Evolutionary conservation across 2,113 vertebrate genomes (phyloP), one percentile per base, ranked within the genome.

Genomic region (Geococcyx californianus): DNA sequence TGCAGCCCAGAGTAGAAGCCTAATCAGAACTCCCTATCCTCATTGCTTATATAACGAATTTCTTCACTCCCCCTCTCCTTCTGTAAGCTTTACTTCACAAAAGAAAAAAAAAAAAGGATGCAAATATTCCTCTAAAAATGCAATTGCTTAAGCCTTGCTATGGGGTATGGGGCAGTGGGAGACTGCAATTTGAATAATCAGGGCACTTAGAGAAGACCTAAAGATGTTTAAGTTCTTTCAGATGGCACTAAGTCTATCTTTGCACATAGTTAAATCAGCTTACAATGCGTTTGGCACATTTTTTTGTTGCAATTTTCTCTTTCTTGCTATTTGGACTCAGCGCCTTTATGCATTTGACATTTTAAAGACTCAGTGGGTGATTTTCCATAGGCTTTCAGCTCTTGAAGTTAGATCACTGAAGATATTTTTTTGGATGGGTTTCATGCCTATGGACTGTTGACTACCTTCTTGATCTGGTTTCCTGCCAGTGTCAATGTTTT

Each of bases 381-480:
- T 95, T 98, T 98, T 96, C 89, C 93, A 96, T 80, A 52, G 93
- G 93, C 29, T 18, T 87, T 91, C 72, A 84, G 52, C 59, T 96
- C 96, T 92, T 5, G 7, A 75, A 95, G 86, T 75, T 94, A 97
- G 76, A 93, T 92, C 40, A 94, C 80, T 84, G 74, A 87, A 97
- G 93, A 58, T 97, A 33, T 98, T 97, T 97, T 95, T 96, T 97
- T 96, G 93, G 87, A 94, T 76, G 70, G 49, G 44, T 88, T 97
- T 94, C 55, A 87, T 88, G 72, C 29, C 6, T 83, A 86, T 31
- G 82, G 88, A 58, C 88, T 72, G 66, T 89, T 94, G 87, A 95
- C 72, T 42, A 44, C 84, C 47, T 96, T 94, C 84, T 94, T 81
- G 62, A 67, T 88, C 72, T 91, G 66, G 26, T 93, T 94, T 96